Conservation (phyloP, 1,140 invertebrate genomes). For the Yoshiicerus persimilis region DNA sequence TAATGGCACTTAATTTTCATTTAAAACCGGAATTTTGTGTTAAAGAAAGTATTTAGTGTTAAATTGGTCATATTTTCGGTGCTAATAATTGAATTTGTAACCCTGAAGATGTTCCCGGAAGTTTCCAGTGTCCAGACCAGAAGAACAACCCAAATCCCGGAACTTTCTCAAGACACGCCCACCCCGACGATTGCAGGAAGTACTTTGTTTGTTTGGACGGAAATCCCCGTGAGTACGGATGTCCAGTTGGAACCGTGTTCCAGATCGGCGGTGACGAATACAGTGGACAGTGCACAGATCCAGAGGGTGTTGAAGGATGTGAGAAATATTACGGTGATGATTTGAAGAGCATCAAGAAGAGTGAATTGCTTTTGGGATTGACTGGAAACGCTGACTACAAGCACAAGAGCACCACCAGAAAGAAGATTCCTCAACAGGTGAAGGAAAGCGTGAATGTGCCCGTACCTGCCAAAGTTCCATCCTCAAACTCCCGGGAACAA, state of each 20-base stretch:
- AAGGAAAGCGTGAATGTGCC: background rate
- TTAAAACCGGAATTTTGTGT: no score
- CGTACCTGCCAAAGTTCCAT: background rate
- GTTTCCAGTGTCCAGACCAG: slow-evolving; percentile 81
- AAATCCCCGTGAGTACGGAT: slow-evolving; percentile 87
- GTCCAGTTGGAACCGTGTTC: slow-evolving; percentile 93
- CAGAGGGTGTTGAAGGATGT: slow-evolving; percentile 55
- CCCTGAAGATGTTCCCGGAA: slow-evolving; percentile 77
- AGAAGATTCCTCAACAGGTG: slow-evolving; percentile 37
- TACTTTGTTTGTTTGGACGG: slow-evolving; percentile 82
- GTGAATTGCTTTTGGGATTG: slow-evolving; percentile 78
- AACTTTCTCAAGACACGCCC: slow-evolving; percentile 89
- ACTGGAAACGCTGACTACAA: slow-evolving; percentile 61
- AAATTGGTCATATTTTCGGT: no score
- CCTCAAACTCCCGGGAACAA: slow-evolving; percentile 27
- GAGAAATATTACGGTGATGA: slow-evolving; percentile 92
- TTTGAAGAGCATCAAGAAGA: slow-evolving; percentile 89
- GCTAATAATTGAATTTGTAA: background rate
- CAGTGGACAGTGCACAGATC: slow-evolving; percentile 72
- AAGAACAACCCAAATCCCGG: slow-evolving; percentile 77
- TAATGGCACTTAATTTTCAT: no score
- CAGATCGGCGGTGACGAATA: slow-evolving; percentile 87
- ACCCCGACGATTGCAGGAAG: slow-evolving; percentile 86
- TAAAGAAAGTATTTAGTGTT: no score
- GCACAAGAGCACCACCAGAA: slow-evolving; percentile 42